Evolutionary conservation across 2,888 invertebrate species (phyloP).

Genomic region (Leptopilina syphax): DNA sequence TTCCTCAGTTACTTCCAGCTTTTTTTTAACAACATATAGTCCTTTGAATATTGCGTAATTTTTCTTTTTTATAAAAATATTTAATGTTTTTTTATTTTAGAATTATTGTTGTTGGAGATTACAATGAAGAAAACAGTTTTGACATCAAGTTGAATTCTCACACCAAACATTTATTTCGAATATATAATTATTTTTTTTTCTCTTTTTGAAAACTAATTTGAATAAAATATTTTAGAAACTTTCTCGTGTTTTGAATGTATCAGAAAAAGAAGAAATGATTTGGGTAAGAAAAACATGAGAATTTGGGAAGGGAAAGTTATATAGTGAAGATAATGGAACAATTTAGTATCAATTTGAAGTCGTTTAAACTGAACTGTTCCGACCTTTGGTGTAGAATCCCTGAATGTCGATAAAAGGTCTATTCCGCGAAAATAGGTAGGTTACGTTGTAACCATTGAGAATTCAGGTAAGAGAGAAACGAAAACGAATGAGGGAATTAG

Average conservation of each 20-base stretch:
- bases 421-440: slow-evolving; percentile 38
- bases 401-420: slow-evolving; percentile 35
- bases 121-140: too few species aligned
- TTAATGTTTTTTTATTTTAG: too few species aligned
- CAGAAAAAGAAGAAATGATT: background rate
- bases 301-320: background rate
- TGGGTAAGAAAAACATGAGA: background rate
- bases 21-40: background rate
- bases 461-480: slow-evolving; percentile 49
- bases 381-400: slow-evolving; percentile 36
- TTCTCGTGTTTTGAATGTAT: background rate
- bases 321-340: slow-evolving; percentile 26
- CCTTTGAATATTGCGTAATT: background rate
- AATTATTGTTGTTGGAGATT: too few species aligned
- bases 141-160: too few species aligned
- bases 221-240: too few species aligned
- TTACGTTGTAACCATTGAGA: slow-evolving; percentile 27
- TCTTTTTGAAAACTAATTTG: too few species aligned
- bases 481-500: slow-evolving; percentile 61
- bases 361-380: slow-evolving; percentile 38
- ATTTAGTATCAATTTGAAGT: slow-evolving; percentile 36
- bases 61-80: too few species aligned
- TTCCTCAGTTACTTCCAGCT: background rate
- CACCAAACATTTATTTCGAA: too few species aligned
- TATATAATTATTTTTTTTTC: too few species aligned